phyloP scores from a whole-genome alignment of 2,797 vertebrate genomes.

The Basileuterus tristriatus region DNA sequence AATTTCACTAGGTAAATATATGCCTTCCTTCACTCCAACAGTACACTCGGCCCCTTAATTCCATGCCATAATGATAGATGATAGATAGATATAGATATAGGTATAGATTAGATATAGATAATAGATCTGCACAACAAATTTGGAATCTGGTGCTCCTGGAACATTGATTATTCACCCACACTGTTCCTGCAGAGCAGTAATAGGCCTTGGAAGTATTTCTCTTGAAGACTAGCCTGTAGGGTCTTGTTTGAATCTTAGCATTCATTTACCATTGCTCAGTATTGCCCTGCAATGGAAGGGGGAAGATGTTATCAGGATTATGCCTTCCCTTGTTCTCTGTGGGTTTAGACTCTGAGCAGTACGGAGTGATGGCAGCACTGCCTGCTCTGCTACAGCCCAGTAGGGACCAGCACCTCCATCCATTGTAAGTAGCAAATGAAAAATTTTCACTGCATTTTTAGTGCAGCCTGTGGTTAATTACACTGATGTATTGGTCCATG shows the following conservation, averaged over 20 bases:
- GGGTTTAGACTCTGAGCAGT: neutral
- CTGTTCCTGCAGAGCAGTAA: neutral
- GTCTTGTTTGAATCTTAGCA: neutral
- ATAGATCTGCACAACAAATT: neutral
- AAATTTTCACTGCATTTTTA: neutral
- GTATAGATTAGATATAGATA: neutral
- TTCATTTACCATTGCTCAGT: neutral
- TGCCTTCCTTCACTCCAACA: neutral
- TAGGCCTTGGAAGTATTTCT: neutral
- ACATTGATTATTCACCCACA: neutral
- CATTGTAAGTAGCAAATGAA: neutral
- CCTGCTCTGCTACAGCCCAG: neutral
- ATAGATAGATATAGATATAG: neutral
- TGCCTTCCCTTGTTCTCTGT: neutral
- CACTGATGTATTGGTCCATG: neutral
- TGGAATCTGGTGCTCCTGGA: neutral
- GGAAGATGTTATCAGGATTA: neutral
- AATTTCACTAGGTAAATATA: neutral
- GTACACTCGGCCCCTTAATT: neutral
- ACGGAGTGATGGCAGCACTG: neutral
- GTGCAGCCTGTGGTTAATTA: neutral
- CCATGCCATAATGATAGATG: neutral
- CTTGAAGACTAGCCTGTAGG: neutral
- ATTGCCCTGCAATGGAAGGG: neutral
- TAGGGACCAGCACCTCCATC: neutral